Percentiles rank a stretch among this genome's conserved stretches.
phyloP scores from a whole-genome alignment of 2,888 invertebrate genomes.

The Drosophila anomalata region DNA sequence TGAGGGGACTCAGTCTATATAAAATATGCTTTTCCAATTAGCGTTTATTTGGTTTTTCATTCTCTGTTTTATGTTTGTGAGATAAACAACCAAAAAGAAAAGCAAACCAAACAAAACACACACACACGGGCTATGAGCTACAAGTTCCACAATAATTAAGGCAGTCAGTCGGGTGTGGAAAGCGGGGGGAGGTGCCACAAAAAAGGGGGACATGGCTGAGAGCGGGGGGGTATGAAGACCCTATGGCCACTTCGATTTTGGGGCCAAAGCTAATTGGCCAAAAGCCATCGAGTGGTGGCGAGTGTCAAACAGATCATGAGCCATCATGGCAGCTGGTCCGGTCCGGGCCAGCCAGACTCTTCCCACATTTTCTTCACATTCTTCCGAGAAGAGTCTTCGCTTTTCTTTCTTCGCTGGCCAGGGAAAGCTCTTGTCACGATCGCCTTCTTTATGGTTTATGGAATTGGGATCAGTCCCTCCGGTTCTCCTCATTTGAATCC shows the following conservation, averaged over 20 bases:
- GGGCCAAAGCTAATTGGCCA: constrained; percentile 44
- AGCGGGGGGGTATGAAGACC: too few species aligned
- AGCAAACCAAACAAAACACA: constrained; percentile 31
- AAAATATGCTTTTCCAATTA: constrained; percentile 79
- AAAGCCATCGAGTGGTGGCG: constrained; percentile 34
- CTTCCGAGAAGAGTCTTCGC: constrained; percentile 27
- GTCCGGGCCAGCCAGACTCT: not conserved
- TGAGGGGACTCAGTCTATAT: constrained; percentile 57
- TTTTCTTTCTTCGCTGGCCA: constrained; percentile 14
- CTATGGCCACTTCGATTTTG: not conserved
- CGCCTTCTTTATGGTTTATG: constrained; percentile 18
- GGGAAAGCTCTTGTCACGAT: constrained; percentile 44
- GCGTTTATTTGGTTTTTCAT: constrained; percentile 80
- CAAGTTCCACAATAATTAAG: constrained; percentile 39
- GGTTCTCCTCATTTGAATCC: not conserved
- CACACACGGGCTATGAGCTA: not conserved
- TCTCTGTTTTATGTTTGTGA: constrained; percentile 70
- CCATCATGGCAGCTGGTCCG: constrained; percentile 25
- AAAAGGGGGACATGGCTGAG: constrained; percentile 2
- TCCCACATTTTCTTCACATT: constrained; percentile 14
- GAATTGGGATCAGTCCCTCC: constrained; percentile 32
- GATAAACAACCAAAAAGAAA: constrained; percentile 58
- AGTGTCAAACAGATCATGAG: constrained; percentile 37
- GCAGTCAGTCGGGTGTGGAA: constrained; percentile 25
- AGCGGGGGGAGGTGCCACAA: constrained; percentile 11